A percentile compares a stretch with the other conserved stretches of the same genome.
phyloP scores from a whole-genome alignment of 2,888 invertebrate genomes.

The Patella caerulea region DNA sequence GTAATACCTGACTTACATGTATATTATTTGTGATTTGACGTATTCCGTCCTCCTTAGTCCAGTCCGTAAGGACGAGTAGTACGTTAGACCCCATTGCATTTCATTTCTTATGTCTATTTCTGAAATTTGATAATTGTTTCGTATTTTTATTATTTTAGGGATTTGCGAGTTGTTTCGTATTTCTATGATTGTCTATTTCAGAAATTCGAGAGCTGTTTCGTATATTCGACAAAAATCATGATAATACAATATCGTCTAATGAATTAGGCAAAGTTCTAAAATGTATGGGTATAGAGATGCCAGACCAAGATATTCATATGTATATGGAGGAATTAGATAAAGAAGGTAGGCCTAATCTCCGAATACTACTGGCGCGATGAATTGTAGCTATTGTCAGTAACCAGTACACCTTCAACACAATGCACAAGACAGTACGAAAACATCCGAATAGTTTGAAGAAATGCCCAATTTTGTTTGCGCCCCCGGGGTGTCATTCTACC shows the following conservation, averaged over 20 bases:
- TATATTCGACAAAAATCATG: conserved; percentile 57
- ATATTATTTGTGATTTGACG: not conserved
- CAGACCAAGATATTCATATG: conserved; percentile 45
- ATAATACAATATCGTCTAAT: conserved; percentile 49
- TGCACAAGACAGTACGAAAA: too few relatives aligned
- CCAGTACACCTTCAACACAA: too few relatives aligned
- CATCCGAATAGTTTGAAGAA: too few relatives aligned
- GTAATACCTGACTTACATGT: not conserved
- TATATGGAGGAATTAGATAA: conserved; percentile 53
- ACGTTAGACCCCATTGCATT: not conserved
- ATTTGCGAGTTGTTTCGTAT: conserved; percentile 8
- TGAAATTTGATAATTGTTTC: conserved; percentile 57
- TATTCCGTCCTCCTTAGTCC: not conserved
- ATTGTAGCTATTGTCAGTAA: too few relatives aligned
- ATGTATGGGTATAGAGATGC: conserved; percentile 54
- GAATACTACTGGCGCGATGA: too few relatives aligned
- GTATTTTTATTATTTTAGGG: conserved; percentile 18
- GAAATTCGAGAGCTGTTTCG: conserved; percentile 57
- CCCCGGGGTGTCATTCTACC: too few relatives aligned
- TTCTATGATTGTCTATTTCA: conserved; percentile 31
- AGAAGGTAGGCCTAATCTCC: conserved; percentile 39
- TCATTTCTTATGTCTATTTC: conserved; percentile 20
- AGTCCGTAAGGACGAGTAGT: not conserved
- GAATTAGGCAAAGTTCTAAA: conserved; percentile 58
- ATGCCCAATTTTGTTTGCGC: too few relatives aligned